Conservation (phyloP, 2,113 vertebrate species). For the Orientallactaga bullata region DNA sequence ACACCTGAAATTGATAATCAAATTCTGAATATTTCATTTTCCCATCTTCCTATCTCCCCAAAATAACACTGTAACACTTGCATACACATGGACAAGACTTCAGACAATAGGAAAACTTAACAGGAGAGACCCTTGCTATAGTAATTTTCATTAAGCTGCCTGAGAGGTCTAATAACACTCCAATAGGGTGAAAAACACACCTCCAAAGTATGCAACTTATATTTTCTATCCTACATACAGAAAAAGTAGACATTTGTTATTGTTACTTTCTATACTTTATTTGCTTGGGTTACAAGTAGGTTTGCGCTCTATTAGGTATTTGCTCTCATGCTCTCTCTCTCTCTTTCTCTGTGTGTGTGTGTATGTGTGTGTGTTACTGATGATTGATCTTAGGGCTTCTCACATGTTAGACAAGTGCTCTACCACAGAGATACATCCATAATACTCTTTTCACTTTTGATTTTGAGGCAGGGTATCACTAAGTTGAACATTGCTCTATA, state of each 20-base stretch:
- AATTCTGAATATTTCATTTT: constrained; percentile 32
- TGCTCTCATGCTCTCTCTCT: background rate
- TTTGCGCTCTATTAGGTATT: constrained; percentile 15
- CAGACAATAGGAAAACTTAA: background rate
- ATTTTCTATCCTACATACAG: constrained; percentile 25
- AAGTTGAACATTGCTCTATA: background rate
- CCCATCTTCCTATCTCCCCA: background rate
- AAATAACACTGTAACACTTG: background rate
- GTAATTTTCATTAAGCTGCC: background rate
- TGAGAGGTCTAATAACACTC: background rate
- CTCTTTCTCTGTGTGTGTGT: no score
- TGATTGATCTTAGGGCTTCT: background rate
- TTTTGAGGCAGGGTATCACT: background rate
- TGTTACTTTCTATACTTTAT: constrained; percentile 30
- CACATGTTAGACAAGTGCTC: background rate
- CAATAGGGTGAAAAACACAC: background rate
- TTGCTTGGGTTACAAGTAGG: constrained; percentile 9
- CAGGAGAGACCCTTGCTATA: background rate
- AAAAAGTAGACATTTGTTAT: background rate
- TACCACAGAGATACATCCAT: background rate
- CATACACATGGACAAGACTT: background rate
- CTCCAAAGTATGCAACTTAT: background rate
- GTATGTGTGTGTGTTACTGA: background rate
- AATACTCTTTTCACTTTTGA: background rate
- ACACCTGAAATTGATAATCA: background rate